Evolutionary conservation across 2,113 vertebrate species (phyloP).

Genomic region (Hemiprocne comata): DNA sequence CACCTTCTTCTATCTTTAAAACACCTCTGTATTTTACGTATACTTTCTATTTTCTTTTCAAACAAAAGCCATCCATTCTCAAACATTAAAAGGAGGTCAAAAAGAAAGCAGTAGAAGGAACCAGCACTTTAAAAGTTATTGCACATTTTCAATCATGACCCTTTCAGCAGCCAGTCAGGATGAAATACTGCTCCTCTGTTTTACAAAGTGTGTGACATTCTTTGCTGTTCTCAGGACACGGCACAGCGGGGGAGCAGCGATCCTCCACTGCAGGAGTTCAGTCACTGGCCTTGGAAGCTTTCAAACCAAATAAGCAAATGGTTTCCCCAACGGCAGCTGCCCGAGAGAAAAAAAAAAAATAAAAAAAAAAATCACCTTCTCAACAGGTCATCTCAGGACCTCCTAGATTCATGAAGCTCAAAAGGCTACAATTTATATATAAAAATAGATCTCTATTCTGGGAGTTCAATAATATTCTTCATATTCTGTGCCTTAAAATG

Average conservation of each 20-base stretch:
- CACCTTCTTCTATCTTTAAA: not conserved
- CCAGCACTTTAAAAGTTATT: not conserved
- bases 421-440: not conserved
- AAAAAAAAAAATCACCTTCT: not conserved
- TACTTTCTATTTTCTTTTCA: rapidly evolving
- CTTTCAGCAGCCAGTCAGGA: not conserved
- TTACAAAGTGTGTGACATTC: not conserved
- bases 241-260: not conserved
- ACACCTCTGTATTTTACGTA: not conserved
- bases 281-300: not conserved
- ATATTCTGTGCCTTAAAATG: not conserved
- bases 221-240: not conserved
- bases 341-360: not conserved
- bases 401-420: not conserved
- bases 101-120: not conserved
- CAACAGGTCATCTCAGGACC: not conserved
- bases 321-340: not conserved
- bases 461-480: not conserved
- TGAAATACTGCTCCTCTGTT: not conserved
- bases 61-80: not conserved
- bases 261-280: not conserved
- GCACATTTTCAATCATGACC: not conserved
- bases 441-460: not conserved
- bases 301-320: not conserved
- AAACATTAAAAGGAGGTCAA: not conserved